Evolutionary conservation across 2,888 invertebrate genomes (phyloP).

Genomic region (Acanthosoma haemorrhoidale): DNA sequence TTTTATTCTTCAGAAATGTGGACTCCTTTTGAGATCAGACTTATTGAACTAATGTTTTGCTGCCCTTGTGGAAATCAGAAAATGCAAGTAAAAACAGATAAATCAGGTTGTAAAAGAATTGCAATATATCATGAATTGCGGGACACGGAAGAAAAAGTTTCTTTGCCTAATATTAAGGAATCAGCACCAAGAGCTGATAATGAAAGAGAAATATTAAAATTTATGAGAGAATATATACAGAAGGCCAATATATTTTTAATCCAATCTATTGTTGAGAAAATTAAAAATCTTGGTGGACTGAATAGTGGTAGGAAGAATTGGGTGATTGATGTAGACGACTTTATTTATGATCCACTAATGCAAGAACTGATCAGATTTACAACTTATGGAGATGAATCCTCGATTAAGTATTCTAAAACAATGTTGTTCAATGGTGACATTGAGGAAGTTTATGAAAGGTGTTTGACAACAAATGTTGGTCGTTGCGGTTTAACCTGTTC

Average conservation of each 20-base stretch:
- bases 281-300: constrained; percentile 17
- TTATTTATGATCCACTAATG: neutral
- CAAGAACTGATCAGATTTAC: neutral
- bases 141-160: neutral
- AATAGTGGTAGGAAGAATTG: no score
- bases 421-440: neutral
- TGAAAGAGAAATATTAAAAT: constrained; percentile 20
- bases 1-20: constrained; percentile 16
- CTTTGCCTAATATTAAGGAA: neutral
- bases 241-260: constrained; percentile 2
- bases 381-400: constrained; percentile 15
- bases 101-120: neutral
- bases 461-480: constrained; percentile 6
- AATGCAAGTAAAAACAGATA: neutral
- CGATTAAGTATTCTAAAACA: neutral
- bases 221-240: constrained; percentile 15
- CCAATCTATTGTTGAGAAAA: neutral
- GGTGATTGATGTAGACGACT: constrained; percentile 3
- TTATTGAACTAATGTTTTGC: constrained; percentile 19
- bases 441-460: constrained; percentile 10
- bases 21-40: constrained; percentile 15
- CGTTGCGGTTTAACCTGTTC: constrained; percentile 7
- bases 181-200: neutral
- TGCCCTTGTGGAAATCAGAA: constrained; percentile 22
- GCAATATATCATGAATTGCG: constrained; percentile 13